Conservation (phyloP, 1,140 invertebrate species). For the Diachasmimorpha longicaudata region DNA sequence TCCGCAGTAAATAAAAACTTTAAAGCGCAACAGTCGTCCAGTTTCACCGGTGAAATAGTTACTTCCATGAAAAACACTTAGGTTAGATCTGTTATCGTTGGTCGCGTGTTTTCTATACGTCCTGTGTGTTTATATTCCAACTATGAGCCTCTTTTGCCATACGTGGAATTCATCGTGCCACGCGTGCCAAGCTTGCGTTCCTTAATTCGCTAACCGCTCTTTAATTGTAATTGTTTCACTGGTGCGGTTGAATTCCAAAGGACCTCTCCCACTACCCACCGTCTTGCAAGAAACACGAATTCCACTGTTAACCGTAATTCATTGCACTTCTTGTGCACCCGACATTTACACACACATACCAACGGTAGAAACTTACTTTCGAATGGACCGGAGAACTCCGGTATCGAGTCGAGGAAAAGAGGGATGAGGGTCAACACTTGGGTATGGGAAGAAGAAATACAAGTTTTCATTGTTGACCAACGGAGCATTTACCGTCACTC, state of each 20-base stretch:
- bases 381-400: neutral
- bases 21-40: neutral
- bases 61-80: neutral
- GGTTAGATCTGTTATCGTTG: neutral
- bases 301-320: constrained; percentile 61
- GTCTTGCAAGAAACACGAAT: constrained; percentile 55
- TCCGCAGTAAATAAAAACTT: neutral
- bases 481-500: too few relatives aligned
- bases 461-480: too few relatives aligned
- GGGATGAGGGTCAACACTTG: too few relatives aligned
- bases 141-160: constrained; percentile 35
- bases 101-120: neutral
- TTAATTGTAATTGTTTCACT: constrained; percentile 60
- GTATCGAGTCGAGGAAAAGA: too few relatives aligned
- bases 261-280: constrained; percentile 39
- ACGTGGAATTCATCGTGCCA: constrained; percentile 43
- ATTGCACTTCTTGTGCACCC: constrained; percentile 48
- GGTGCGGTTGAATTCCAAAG: constrained; percentile 55
- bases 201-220: constrained; percentile 62
- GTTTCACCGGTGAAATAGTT: neutral
- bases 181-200: constrained; percentile 49
- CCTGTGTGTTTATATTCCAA: constrained; percentile 26
- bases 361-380: neutral
- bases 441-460: too few relatives aligned
- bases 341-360: constrained; percentile 20